phyloP scores from a whole-genome alignment of 2,797 vertebrate genomes.

The Urosaurus nigricauda region DNA sequence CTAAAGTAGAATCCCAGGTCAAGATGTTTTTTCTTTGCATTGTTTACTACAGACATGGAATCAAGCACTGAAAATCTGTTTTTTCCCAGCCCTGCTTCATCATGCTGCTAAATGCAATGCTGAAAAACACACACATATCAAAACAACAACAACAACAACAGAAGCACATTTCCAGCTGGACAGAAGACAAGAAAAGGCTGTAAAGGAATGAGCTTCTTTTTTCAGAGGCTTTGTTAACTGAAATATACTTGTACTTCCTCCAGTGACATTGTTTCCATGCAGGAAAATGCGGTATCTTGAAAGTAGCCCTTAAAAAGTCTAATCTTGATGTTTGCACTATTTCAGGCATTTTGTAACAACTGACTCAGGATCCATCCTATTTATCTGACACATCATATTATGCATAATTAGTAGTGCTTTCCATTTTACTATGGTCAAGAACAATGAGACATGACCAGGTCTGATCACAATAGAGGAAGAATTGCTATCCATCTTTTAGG shows the following conservation, averaged over 20 bases:
- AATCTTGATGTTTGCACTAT: neutral
- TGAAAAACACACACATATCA: no score
- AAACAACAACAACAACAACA: no score
- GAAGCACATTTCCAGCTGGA: no score
- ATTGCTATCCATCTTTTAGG: neutral
- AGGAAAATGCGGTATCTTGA: neutral
- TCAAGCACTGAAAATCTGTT: no score
- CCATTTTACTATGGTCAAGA: neutral
- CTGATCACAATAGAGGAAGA: neutral
- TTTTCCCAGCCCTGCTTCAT: no score
- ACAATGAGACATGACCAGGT: neutral
- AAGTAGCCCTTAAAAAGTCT: neutral
- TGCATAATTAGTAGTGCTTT: neutral
- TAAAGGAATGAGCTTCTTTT: no score
- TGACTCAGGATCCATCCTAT: neutral
- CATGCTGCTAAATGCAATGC: no score
- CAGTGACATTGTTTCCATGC: neutral
- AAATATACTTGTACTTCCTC: neutral
- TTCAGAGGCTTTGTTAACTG: no score
- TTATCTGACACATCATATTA: neutral
- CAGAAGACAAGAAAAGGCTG: no score
- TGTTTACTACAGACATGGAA: no score
- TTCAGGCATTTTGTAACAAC: neutral
- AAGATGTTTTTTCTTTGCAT: no score
- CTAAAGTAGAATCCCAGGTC: no score